Evolutionary conservation across 2,797 vertebrate species (phyloP), one percentile per base, ranked within the genome.

Genomic region (Parotocinclus haroldoi): DNA sequence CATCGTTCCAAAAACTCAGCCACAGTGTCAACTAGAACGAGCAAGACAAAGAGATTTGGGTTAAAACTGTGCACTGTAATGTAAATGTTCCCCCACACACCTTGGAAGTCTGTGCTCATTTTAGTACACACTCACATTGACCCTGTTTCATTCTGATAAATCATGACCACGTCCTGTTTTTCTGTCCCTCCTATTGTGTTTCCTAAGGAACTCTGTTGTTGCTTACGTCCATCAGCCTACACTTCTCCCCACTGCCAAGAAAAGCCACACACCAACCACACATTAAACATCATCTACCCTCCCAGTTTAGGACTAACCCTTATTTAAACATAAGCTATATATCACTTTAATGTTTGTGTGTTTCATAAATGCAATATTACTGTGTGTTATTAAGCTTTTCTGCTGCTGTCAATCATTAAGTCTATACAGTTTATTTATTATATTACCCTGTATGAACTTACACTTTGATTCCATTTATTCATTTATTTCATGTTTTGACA

Each of bases 141-240:
- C 42, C 19, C 42, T 27, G 27, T 27, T 2, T 27, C 27, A 27
- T 27, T 27, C 16, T 50, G 18, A n/a, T 12, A 40, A 52, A 70
- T 60, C 17, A 64, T 14, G 16, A 6, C n/a, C n/a, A 18, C 14
- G 61, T 66, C 68, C 61, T 70, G 54, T 46, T 40, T 64, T 71
- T 37, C 63, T 54, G 40, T 40, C 40, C 14, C 4, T 56, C 37
- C 36, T 39, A 11, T 5, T 42, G 13, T 27, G 0, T 4, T 9
- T 13, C 8, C n/a, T 9, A 6, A 18, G 7, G 42, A 10, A 37
- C 17, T 65, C 56, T 9, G 16, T 12, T 4, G 45, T 9, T 40
- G 44, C 12, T 54, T 53, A 16, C 39, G 17, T 61, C 38, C n/a
- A 3, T 54, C 57, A 48, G 17, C 12, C 55, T 9, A 59, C 8